A percentile compares a stretch with the other conserved stretches of the same genome.
phyloP scores from a whole-genome alignment of 2,113 vertebrate genomes.

The Pomatorhinus ruficollis region DNA sequence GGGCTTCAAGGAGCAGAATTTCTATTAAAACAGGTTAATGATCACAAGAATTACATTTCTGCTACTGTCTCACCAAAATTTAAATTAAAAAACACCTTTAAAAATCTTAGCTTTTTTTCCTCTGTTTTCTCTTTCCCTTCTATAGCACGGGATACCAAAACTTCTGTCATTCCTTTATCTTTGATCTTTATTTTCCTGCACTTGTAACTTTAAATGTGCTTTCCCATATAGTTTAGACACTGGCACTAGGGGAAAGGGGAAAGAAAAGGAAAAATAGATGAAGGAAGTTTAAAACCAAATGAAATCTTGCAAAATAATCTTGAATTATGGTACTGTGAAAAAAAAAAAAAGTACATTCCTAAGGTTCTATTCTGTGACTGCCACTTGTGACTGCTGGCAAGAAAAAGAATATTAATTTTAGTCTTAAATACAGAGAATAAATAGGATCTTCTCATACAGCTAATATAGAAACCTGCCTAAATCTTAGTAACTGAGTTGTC shows the following conservation, averaged over 20 bases:
- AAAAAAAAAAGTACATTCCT: neutral
- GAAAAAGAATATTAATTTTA: neutral
- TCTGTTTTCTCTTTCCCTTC: neutral
- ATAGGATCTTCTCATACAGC: neutral
- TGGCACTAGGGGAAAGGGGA: neutral
- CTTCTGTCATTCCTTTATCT: neutral
- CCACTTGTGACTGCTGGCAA: neutral
- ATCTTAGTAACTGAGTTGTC: neutral
- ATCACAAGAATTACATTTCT: neutral
- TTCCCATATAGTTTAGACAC: neutral
- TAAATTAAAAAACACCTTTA: neutral
- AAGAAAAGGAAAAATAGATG: neutral
- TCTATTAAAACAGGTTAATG: neutral
- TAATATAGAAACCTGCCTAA: neutral
- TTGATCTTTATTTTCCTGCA: neutral
- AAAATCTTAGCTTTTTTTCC: fast-evolving
- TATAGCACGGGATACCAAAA: neutral
- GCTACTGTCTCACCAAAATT: neutral
- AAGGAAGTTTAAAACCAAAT: neutral
- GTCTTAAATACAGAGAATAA: neutral
- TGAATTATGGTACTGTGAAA: neutral
- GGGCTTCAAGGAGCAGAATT: neutral
- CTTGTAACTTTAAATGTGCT: neutral
- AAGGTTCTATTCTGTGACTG: neutral
- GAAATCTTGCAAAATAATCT: neutral